Percentiles rank a stretch among this genome's conserved stretches.
Conservation (phyloP, 2,797 vertebrate species). For the Cuniculus paca region DNA sequence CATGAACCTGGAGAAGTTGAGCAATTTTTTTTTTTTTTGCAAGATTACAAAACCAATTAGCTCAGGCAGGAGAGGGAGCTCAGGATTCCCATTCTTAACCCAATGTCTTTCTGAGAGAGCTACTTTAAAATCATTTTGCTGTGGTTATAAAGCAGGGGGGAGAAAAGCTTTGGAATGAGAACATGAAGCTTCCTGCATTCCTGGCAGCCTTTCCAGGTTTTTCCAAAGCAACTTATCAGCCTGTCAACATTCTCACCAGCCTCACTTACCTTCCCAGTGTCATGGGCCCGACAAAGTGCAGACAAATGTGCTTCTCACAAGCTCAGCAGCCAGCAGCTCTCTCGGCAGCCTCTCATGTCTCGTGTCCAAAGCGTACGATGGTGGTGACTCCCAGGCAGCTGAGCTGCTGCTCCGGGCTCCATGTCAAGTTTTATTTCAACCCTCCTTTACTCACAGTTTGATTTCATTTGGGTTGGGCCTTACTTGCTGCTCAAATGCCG, state of each 20-base stretch:
- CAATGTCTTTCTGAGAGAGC: neutral
- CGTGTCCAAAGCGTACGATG: neutral
- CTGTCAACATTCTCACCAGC: constrained; percentile 65
- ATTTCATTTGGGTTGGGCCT: constrained; percentile 74
- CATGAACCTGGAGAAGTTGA: neutral
- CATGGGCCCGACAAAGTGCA: constrained; percentile 1
- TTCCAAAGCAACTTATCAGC: constrained; percentile 71
- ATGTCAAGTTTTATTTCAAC: constrained; percentile 73
- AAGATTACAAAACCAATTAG: neutral
- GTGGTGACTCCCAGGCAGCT: constrained; percentile 54
- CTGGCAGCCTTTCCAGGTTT: constrained; percentile 60
- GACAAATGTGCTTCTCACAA: constrained; percentile 35
- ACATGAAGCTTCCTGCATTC: neutral
- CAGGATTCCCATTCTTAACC: neutral
- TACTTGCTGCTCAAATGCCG: constrained; percentile 55
- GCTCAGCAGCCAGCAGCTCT: constrained; percentile 35
- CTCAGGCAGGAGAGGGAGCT: neutral
- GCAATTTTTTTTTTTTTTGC: neutral
- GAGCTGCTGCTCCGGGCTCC: neutral
- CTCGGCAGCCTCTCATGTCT: constrained; percentile 52
- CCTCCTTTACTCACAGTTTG: constrained; percentile 77
- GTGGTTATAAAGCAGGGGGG: neutral
- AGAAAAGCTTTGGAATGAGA: neutral
- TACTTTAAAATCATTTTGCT: neutral
- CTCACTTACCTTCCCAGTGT: constrained; percentile 53